A percentile compares a stretch with the other conserved stretches of the same genome.
These are phyloP conservation scores for Arrhamphus sclerolepis DNA, from an alignment of 2,797 vertebrate genomes.

Conservation along the genomic window DNA sequence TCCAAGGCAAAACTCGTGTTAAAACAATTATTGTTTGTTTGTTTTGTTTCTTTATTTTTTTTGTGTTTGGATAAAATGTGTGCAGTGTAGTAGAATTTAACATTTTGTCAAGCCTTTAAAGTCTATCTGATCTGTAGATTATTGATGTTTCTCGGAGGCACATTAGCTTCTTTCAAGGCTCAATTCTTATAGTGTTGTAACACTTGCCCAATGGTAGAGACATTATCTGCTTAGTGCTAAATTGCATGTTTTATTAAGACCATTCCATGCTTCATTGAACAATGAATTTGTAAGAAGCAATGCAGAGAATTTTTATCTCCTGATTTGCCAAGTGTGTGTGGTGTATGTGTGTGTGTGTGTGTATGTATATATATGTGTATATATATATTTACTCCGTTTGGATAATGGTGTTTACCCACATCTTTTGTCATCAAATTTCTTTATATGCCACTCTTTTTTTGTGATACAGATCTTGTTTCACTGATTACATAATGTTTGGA, in stretches of 20 bases:
- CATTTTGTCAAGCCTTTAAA: constrained; percentile 65
- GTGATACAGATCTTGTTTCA: constrained; percentile 18
- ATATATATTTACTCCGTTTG: no score
- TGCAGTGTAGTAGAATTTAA: constrained; percentile 63
- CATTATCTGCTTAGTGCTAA: constrained; percentile 74
- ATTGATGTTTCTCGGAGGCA: constrained; percentile 80
- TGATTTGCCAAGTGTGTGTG: constrained; percentile 25
- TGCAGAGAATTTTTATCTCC: constrained; percentile 37
- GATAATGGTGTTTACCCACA: neutral
- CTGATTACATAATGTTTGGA: constrained; percentile 14
- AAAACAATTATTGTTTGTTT: no score
- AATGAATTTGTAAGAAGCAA: constrained; percentile 69
- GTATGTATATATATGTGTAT: no score
- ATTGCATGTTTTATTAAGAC: constrained; percentile 77
- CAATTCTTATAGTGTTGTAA: constrained; percentile 44
- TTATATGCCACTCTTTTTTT: constrained; percentile 16
- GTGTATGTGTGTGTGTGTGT: no score
- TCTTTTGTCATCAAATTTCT: constrained; percentile 31
- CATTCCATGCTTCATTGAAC: constrained; percentile 66
- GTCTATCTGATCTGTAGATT: constrained; percentile 64
- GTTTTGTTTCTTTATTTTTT: constrained; percentile 27
- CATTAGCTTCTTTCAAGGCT: constrained; percentile 73
- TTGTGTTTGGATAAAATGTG: constrained; percentile 79
- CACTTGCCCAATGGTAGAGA: constrained; percentile 53
- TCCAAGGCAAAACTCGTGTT: no score